phyloP scores from a whole-genome alignment of 2,888 invertebrate genomes.

The Antitype chi region DNA sequence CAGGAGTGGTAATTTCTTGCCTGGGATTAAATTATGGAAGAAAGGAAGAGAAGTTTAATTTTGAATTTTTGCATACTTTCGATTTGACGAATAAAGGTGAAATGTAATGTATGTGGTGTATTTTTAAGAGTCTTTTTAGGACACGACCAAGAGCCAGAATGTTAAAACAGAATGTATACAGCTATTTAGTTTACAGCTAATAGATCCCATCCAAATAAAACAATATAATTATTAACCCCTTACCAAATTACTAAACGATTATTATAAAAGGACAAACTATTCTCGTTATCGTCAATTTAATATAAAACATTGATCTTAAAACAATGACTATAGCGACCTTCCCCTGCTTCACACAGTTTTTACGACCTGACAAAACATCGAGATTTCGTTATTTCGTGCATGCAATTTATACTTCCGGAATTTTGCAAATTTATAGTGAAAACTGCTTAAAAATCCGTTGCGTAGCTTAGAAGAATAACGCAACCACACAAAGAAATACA shows the following conservation, averaged over 20 bases:
- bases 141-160: neutral
- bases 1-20: too few species aligned
- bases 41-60: too few species aligned
- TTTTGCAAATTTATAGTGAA: too few species aligned
- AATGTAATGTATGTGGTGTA: too few species aligned
- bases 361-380: neutral
- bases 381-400: neutral
- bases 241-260: neutral
- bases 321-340: neutral
- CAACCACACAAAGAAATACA: too few species aligned
- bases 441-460: too few species aligned
- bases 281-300: neutral
- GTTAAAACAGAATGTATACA: neutral
- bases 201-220: constrained; percentile 1
- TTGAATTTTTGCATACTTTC: neutral
- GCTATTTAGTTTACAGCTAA: neutral
- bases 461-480: too few species aligned
- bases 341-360: neutral
- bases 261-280: neutral
- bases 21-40: too few species aligned
- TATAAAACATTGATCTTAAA: neutral
- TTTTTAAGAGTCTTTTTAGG: too few species aligned
- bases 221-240: neutral
- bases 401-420: too few species aligned
- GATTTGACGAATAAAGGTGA: neutral